Base-by-base conservation (phyloP, 2,888 invertebrate species). In the Diarsia dahlii region DNA sequence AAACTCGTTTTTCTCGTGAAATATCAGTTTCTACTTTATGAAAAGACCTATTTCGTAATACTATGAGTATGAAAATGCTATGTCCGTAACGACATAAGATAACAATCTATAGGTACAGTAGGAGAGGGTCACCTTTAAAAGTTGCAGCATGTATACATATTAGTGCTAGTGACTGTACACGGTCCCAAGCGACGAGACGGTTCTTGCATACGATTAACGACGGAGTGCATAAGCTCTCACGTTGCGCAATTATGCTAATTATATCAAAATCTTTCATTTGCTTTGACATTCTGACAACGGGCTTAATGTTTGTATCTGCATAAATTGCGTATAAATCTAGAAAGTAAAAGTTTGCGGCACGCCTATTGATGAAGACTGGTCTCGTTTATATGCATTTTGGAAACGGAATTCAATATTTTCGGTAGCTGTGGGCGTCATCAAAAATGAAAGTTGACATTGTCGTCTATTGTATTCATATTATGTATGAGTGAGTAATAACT, bases 191-290 rank as follows among this genome's bases (percentile, higher is more conserved):
- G 90, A 88, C 82, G 88, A 71, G 89, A 90, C 88, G 89, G 86
- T 90, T 91, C 91, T 91, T 92, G 93, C 93, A 93, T 94, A 92
- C 87, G 88, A 93, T 94, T 94, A 93, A 74, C 78, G 85, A 86
- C 84, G 84, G 85, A 92, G 90, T 92, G 93, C 93, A 93, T 93
- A 90, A 90, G 89, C 92, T 91, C 90, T 92, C 91, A 88, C 88
- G 89, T 93, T 93, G 91, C 90, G 90, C 92, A 93, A 94, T 93
- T 94, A 95, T 95, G 94, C 88, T 91, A 92, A 95, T 92, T 86
- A 82, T 87, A 85, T 90, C 90, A 91, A 90, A 93, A 91, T 90
- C 88, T 89, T 91, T 92, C 89, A 90, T 92, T 92, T 87, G 88
- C 90, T 91, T 90, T 83, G 70, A 85, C 81, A 82, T 86, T 88